A percentile compares a stretch with the other conserved stretches of the same genome.
These are phyloP conservation scores for Plestiodon gilberti DNA, from an alignment of 2,113 vertebrate genomes.

Conservation along the genomic window DNA sequence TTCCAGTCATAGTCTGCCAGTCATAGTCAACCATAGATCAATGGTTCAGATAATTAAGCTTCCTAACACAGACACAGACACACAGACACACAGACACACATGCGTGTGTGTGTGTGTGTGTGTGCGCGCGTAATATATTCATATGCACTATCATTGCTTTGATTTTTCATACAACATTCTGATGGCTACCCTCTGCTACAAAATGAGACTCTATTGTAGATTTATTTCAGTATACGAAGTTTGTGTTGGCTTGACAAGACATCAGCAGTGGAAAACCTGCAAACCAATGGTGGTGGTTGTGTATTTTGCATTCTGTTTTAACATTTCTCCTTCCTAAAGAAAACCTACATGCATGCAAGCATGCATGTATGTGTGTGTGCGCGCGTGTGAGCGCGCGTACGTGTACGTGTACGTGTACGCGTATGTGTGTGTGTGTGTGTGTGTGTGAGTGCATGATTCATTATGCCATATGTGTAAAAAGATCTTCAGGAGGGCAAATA, in stretches of 20 bases:
- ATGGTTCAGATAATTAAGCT: too few species aligned
- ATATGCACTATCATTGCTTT: neutral
- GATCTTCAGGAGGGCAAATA: conserved; percentile 23
- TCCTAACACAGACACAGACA: too few species aligned
- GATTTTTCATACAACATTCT: neutral
- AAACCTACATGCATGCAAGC: too few species aligned
- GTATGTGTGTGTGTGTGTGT: neutral
- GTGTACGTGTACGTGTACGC: neutral
- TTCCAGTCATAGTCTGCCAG: too few species aligned
- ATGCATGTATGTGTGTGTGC: neutral
- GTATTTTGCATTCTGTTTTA: neutral
- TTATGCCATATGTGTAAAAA: conserved; percentile 16
- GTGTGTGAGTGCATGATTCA: conserved; percentile 1
- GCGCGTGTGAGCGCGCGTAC: too few species aligned
- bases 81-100: too few species aligned
- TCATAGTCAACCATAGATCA: too few species aligned
- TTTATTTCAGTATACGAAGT: neutral
- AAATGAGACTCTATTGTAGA: neutral
- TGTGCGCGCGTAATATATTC: too few species aligned
- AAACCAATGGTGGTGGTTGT: neutral
- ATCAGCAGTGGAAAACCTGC: neutral
- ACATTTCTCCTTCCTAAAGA: conserved; percentile 29
- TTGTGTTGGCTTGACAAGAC: neutral
- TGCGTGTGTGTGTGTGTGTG: too few species aligned
- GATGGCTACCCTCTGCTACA: neutral